Percentiles rank a stretch among this genome's conserved stretches.
These are phyloP conservation scores for Araneus ventricosus DNA, from an alignment of 1,140 invertebrate species.

Conservation along the genomic window DNA sequence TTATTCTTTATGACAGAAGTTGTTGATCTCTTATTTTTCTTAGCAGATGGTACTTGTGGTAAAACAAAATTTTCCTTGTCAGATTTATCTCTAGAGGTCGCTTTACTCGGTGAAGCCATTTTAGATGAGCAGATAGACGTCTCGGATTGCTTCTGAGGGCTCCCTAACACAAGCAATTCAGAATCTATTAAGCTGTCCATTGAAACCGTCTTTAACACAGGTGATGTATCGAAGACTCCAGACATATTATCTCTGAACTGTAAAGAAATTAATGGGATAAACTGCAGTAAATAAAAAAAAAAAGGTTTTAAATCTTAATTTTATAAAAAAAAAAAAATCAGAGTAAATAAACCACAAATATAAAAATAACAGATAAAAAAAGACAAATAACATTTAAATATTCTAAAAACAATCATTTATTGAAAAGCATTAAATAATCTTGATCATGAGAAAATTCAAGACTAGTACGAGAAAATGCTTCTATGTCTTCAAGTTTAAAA, in stretches of 20 bases:
- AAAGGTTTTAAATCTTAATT: not conserved
- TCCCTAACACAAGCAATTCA: constrained; percentile 79
- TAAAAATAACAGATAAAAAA: not conserved
- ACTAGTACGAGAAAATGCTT: no score
- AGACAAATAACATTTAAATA: not conserved
- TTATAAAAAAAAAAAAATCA: not conserved
- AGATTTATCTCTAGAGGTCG: not conserved
- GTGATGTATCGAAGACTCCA: constrained; percentile 43
- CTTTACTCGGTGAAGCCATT: not conserved
- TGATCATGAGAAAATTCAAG: no score
- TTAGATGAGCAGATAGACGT: not conserved
- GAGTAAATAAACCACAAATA: not conserved
- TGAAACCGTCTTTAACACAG: constrained; percentile 73
- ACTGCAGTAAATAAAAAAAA: not conserved
- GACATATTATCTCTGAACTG: constrained; percentile 45
- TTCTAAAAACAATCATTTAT: no score
- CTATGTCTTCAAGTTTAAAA: no score
- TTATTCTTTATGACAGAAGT: constrained; percentile 72
- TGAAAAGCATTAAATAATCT: no score
- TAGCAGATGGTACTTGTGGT: constrained; percentile 78
- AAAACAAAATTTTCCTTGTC: constrained; percentile 81
- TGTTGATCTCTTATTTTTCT: constrained; percentile 76
- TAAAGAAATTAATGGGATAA: not conserved
- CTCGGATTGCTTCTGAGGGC: constrained; percentile 70
- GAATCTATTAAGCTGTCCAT: constrained; percentile 80